Conservation (phyloP, 1,140 invertebrate genomes). For the Cydia fagiglandana region DNA sequence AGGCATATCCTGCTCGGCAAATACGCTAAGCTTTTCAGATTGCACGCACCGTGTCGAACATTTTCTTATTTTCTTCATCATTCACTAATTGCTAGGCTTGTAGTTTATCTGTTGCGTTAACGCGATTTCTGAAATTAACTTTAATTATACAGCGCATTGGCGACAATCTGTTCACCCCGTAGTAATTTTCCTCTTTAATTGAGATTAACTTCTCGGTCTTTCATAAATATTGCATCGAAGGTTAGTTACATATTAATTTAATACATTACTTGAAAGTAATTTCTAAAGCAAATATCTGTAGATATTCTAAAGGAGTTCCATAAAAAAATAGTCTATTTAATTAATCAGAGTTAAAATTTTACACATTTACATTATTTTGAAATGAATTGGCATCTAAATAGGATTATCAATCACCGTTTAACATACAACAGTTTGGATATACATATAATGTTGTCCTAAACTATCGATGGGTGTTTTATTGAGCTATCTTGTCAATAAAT, state of each 20-base stretch:
- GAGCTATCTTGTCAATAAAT: too few relatives aligned
- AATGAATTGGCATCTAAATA: too few relatives aligned
- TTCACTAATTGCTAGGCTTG: constrained; percentile 1
- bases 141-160: constrained; percentile 9
- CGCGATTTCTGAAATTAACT: constrained; percentile 5
- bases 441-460: too few relatives aligned
- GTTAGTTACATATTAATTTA: neutral
- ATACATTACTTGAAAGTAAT: neutral
- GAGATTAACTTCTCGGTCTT: neutral
- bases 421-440: too few relatives aligned
- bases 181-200: neutral
- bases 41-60: constrained; percentile 27
- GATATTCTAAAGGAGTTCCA: too few relatives aligned
- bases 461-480: too few relatives aligned
- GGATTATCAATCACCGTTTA: too few relatives aligned
- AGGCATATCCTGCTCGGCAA: constrained; percentile 43
- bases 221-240: neutral
- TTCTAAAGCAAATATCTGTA: too few relatives aligned
- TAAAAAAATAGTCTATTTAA: too few relatives aligned
- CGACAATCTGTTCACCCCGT: neutral
- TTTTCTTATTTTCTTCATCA: constrained; percentile 64
- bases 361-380: too few relatives aligned
- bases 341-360: too few relatives aligned
- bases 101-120: neutral
- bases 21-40: constrained; percentile 19